Evolutionary conservation across 2,888 invertebrate species (phyloP).

Genomic region (Crocallis elinguaria): DNA sequence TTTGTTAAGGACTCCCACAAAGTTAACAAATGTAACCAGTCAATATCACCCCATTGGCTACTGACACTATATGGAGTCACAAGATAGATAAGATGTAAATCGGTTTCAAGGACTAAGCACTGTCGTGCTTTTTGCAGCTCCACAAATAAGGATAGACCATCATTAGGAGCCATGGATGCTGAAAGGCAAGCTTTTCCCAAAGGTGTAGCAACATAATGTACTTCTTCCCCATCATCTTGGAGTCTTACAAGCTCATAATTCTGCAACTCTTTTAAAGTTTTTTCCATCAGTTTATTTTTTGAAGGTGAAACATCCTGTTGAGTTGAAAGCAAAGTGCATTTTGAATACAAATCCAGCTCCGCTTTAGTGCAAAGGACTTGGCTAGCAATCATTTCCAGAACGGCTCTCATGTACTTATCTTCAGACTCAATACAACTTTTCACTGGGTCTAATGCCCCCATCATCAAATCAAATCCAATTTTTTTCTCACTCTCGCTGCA

Average conservation of each 20-base stretch:
- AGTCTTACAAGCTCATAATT: slow-evolving; percentile 93
- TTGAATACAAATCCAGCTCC: slow-evolving; percentile 91
- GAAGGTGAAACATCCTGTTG: slow-evolving; percentile 54
- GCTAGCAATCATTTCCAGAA: slow-evolving; percentile 94
- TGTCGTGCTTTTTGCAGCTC: slow-evolving; percentile 96
- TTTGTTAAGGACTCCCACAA: slow-evolving; percentile 92
- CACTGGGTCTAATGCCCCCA: slow-evolving; percentile 88
- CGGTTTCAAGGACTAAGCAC: slow-evolving; percentile 96
- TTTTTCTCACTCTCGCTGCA: slow-evolving; percentile 91
- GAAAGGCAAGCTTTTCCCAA: slow-evolving; percentile 96
- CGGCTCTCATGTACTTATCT: slow-evolving; percentile 89
- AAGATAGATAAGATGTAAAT: slow-evolving; percentile 97
- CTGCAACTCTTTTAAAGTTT: slow-evolving; percentile 88
- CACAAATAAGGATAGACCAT: slow-evolving; percentile 94
- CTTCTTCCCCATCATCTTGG: slow-evolving; percentile 78
- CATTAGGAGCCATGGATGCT: slow-evolving; percentile 97
- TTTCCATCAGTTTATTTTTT: slow-evolving; percentile 63
- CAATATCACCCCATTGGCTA: slow-evolving; percentile 90
- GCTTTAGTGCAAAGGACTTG: slow-evolving; percentile 89
- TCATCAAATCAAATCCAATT: slow-evolving; percentile 89
- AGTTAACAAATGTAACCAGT: slow-evolving; percentile 92
- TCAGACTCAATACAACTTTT: slow-evolving; percentile 91
- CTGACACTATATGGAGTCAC: slow-evolving; percentile 97
- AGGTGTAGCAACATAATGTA: slow-evolving; percentile 90
- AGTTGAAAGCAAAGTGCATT: slow-evolving; percentile 89